Conservation (phyloP, 2,113 vertebrate species). For the Dendropsophus ebraccatus region DNA sequence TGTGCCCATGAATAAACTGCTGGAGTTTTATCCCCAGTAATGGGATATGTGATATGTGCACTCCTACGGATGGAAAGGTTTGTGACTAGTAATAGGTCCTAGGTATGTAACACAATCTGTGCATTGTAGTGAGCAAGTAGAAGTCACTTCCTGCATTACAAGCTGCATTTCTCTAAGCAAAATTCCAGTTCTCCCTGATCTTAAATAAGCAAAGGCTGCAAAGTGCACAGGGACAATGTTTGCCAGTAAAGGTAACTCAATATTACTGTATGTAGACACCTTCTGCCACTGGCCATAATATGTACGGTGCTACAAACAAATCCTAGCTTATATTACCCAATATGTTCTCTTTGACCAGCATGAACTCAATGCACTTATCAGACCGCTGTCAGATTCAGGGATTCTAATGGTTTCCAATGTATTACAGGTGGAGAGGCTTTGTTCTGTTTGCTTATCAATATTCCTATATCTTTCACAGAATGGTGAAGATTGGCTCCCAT, state of each 20-base stretch:
- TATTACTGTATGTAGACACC: background rate
- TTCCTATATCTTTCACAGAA: conserved; percentile 67
- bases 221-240: background rate
- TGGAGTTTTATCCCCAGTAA: background rate
- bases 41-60: conserved; percentile 3
- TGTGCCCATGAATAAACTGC: background rate
- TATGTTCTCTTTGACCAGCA: background rate
- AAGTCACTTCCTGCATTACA: background rate
- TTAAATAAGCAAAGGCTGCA: conserved; percentile 5
- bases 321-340: background rate
- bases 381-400: too few relatives aligned
- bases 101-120: conserved; percentile 2
- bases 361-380: background rate
- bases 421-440: background rate
- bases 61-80: background rate
- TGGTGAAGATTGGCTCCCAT: conserved; percentile 84
- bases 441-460: background rate
- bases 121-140: background rate
- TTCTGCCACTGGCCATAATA: background rate
- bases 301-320: background rate
- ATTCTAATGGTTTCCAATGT: background rate
- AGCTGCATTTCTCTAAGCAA: background rate
- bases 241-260: background rate
- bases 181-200: conserved; percentile 35
- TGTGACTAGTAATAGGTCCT: background rate